Evolutionary conservation across 1,140 invertebrate genomes (phyloP), one percentile per base, ranked within the genome.

Genomic region (Micrasema longulum): DNA sequence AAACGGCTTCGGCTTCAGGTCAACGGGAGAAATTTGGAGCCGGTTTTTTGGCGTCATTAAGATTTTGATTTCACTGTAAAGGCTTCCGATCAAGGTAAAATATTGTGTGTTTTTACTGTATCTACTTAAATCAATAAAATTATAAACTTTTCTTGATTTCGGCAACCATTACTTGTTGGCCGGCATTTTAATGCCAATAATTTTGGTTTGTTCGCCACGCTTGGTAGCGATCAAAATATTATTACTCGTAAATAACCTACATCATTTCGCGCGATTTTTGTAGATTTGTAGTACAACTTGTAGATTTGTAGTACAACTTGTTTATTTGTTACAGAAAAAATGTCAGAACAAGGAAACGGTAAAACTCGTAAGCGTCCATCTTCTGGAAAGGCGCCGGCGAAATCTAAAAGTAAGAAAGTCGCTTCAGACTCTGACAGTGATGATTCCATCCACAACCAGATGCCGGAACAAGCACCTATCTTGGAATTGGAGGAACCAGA

Each of bases 311-410:
- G n/a, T 47, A 14, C 2, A 1, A n/a, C 38, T 45, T 45, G 14
- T 64, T 22, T 6, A 18, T 23, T 48, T 16, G 11, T 45, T 64
- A 9, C 41, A 64, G 43, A 57, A 57, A 57, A 64, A 47, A 75
- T 75, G 74, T 50, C 74, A 1, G 74, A 72, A 23, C 60, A 55
- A 1, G 74, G 74, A 50, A 75, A 75, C 23, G 74, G 74, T 52
- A 75, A 75, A 66, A 45, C 55, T 50, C 16, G 62, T 26, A 75
- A 72, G 52, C 65, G 70, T 31, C 50, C 70, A 16, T 69, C 66
- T 18, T 63, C 74, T 4, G 35, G 62, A 2, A 35, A 14, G 12
- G 26, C 67, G 1, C 14, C 69, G 6, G 50, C 47, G n/a, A 75
- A 75, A 57, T 20, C 63, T 47, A 71, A 62, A 47, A 64, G 57